Evolutionary conservation across 2,113 vertebrate species (phyloP), one percentile per base, ranked within the genome.

Genomic region (Calypte anna): DNA sequence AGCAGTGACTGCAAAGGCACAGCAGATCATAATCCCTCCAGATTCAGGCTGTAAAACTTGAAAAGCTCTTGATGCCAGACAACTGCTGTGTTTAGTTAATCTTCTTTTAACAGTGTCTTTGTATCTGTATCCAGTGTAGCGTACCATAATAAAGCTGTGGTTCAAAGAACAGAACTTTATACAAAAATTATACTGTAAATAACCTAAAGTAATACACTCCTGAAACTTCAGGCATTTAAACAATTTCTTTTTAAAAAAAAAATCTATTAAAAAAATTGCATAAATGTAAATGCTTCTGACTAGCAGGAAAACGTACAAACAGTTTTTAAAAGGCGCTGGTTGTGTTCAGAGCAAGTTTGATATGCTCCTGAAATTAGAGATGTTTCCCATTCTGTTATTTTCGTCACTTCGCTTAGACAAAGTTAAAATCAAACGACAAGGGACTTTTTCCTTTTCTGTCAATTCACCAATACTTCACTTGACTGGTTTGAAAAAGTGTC

Each of bases 111-210:
- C 98, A 98, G 98, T 97, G 98, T 98, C 97, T 98, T 95, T 98
- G 96, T 96, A 96, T 98, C 97, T 97, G 97, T 98, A 98, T 98
- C 98, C 98, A 98, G 98, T 98, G 98, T 98, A 98, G 98, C 98
- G 98, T 98, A 98, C 98, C 98, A 97, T 98, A 98, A 97, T 98
- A 98, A 98, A 98, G 98, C 98, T 98, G 98, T 97, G 97, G 98
- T 98, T 98, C 97, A 96, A 97, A 98, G 96, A 97, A 97, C 96
- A 98, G 96, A 98, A 97, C 96, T 98, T 97, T 97, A 97, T 97
- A 98, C 97, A 97, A 97, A 97, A 97, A 97, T 97, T 92, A 97
- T 97, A 98, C 92, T 92, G 96, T 96, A 97, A 97, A 97, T 96
- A 97, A 97, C 97, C 97, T 98, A 98, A 98, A 98, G 96, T 94